Conservation (phyloP, 1,140 invertebrate species). For the Heliconius hewitsoni region DNA sequence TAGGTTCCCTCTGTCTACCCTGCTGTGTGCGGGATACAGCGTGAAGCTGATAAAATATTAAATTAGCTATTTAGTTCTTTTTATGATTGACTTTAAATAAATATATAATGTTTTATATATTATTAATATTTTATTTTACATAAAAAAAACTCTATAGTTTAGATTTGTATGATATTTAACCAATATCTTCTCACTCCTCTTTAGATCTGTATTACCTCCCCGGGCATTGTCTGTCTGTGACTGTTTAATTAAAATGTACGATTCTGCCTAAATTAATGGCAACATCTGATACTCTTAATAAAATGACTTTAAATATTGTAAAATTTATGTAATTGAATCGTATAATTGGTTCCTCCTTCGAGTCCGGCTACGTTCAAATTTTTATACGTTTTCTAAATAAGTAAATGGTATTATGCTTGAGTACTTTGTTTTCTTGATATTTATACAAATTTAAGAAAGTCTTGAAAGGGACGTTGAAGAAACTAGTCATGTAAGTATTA, state of each 20-base stretch:
- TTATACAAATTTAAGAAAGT: no score
- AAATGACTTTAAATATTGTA: background rate
- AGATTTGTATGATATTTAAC: background rate
- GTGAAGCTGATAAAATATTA: background rate
- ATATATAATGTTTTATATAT: background rate
- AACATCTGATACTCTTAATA: conserved; percentile 33
- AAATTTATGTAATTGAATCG: background rate
- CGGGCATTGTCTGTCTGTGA: background rate
- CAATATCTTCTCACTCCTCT: background rate
- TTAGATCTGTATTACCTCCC: background rate
- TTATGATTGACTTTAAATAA: background rate
- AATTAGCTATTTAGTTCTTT: background rate
- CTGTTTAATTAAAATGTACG: conserved; percentile 29
- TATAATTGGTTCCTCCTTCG: no score
- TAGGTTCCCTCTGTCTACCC: no score
- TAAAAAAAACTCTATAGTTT: background rate
- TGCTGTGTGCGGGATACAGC: no score
- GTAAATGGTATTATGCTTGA: background rate
- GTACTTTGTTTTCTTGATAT: background rate
- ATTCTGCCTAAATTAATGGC: conserved; percentile 23
- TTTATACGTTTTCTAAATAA: no score
- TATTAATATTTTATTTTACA: no score
- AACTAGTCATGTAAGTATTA: no score
- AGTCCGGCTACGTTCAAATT: no score
- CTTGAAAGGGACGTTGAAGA: no score